These are phyloP conservation scores for Leptonema lineaticorne DNA, from an alignment of 1,140 invertebrate species.

Conservation along the genomic window DNA sequence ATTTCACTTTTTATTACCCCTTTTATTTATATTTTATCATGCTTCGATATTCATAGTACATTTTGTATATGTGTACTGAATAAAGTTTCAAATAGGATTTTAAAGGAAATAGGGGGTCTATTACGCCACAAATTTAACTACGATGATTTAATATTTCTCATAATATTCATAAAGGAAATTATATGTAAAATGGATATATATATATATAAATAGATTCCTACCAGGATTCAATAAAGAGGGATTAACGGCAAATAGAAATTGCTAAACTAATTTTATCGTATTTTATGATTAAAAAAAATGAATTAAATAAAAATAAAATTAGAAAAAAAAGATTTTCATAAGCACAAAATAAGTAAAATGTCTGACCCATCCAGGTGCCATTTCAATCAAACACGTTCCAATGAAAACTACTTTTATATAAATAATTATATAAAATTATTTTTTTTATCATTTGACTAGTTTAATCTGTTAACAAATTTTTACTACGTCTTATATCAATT, in stretches of 20 bases:
- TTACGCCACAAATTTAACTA: constrained; percentile 25
- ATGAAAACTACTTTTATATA: constrained; percentile 20
- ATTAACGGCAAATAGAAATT: constrained; percentile 36
- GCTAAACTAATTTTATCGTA: constrained; percentile 36
- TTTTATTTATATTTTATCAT: background rate
- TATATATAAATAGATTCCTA: constrained; percentile 26
- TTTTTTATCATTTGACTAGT: constrained; percentile 9
- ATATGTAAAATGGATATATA: background rate
- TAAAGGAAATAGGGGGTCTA: constrained; percentile 17
- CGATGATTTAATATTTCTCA: background rate
- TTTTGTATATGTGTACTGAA: background rate
- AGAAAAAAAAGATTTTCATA: constrained; percentile 36
- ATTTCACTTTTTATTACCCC: background rate
- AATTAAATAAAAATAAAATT: constrained; percentile 16
- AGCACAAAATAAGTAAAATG: constrained; percentile 35
- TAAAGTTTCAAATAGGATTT: background rate
- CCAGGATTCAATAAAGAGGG: constrained; percentile 22
- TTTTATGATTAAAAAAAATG: constrained; percentile 38
- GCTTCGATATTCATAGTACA: background rate
- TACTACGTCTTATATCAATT: background rate
- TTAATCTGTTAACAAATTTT: constrained; percentile 9
- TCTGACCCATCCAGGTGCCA: constrained; percentile 41
- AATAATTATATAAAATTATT: no score
- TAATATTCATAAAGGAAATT: background rate
- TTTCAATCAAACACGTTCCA: constrained; percentile 3